phyloP scores from a whole-genome alignment of 2,797 vertebrate species.

The Sebastes matsubarae region DNA sequence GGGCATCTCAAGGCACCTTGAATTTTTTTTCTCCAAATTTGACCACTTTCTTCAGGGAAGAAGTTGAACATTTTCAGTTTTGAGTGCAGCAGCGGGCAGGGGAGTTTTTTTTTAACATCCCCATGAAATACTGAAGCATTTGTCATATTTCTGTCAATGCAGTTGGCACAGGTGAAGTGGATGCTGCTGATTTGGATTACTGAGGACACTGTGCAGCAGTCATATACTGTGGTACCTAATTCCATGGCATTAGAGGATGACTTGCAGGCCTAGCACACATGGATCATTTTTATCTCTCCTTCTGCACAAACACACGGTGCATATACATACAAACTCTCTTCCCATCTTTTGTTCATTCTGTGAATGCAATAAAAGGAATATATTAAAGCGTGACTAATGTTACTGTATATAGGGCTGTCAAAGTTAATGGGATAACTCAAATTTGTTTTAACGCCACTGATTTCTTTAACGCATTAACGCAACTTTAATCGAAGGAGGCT shows the following conservation, averaged over 20 bases:
- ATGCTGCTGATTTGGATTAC: slow-evolving; percentile 18
- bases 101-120: slow-evolving; percentile 3
- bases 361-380: background rate
- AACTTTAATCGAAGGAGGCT: background rate
- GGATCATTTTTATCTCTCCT: slow-evolving; percentile 5
- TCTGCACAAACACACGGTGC: background rate
- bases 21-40: background rate
- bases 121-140: slow-evolving; percentile 5
- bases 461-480: background rate
- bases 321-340: background rate
- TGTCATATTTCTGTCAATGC: slow-evolving; percentile 27
- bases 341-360: background rate
- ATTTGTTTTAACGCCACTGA: background rate
- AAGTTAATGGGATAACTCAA: background rate
- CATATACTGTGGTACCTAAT: slow-evolving; percentile 2
- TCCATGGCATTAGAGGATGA: slow-evolving; percentile 11
- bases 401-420: background rate
- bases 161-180: slow-evolving; percentile 6
- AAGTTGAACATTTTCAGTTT: background rate
- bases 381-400: background rate
- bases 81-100: background rate
- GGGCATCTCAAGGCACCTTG: background rate
- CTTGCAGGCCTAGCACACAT: background rate
- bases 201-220: background rate
- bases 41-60: background rate